Conservation (phyloP, 2,113 vertebrate species). For the Phalacrocorax carbo region DNA sequence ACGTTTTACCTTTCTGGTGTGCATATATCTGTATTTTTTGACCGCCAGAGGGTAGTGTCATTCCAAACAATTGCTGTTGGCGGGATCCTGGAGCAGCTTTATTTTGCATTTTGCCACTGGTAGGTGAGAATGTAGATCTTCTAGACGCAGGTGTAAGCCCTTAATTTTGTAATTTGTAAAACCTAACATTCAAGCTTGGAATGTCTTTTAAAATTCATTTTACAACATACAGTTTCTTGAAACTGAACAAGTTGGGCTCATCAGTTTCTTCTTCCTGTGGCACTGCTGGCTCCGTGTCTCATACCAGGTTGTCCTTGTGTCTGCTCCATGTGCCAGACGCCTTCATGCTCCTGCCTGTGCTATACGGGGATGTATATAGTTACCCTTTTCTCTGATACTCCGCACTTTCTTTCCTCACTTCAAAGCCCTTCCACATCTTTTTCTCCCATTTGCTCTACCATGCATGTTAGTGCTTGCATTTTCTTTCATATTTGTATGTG, state of each 20-base stretch:
- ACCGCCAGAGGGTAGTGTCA: constrained; percentile 46
- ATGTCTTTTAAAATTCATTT: not conserved
- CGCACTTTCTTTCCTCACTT: not conserved
- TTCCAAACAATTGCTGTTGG: not conserved
- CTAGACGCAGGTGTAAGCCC: not conserved
- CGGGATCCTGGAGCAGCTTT: fast-evolving
- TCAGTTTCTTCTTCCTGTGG: not conserved
- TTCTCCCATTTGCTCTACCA: not conserved
- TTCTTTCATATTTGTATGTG: not conserved
- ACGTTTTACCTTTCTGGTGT: not conserved
- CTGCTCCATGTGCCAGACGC: not conserved
- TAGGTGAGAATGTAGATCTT: not conserved
- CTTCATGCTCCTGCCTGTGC: not conserved
- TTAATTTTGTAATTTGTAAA: not conserved
- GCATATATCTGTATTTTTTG: not conserved
- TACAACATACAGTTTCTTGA: not conserved
- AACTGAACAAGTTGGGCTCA: not conserved
- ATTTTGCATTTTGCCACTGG: not conserved
- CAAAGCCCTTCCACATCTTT: not conserved
- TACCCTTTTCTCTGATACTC: not conserved
- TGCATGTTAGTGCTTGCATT: not conserved
- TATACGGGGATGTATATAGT: fast-evolving
- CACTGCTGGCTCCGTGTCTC: not conserved
- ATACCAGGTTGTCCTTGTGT: not conserved
- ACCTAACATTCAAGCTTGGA: not conserved